Conservation (phyloP, 1,140 invertebrate genomes). For the Pseudomyrmex cubaensis region DNA sequence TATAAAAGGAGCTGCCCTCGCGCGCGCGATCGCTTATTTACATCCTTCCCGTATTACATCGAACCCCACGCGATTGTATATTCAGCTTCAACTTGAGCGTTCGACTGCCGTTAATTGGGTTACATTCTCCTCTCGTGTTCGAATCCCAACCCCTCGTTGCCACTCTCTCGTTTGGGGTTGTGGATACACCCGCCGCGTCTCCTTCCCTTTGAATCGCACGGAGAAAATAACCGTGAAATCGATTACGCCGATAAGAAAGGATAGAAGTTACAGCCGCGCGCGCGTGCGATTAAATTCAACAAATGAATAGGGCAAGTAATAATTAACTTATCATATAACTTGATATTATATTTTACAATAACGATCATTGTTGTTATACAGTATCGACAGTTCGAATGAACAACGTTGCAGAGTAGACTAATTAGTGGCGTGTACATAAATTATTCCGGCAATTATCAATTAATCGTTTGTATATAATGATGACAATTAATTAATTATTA, state of each 20-base stretch:
- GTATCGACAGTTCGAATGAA: conserved; percentile 51
- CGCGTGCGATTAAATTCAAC: conserved; percentile 1
- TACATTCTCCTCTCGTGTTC: conserved; percentile 49
- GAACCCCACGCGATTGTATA: conserved; percentile 12
- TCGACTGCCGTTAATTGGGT: conserved; percentile 68
- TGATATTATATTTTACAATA: conserved; percentile 42
- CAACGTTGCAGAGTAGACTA: conserved; percentile 34
- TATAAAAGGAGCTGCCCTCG: conserved; percentile 6
- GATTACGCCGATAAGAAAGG: neutral
- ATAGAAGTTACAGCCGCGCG: neutral
- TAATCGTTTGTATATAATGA: conserved; percentile 59
- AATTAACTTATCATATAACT: conserved; percentile 44
- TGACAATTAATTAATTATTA: conserved; percentile 60
- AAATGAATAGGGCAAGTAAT: conserved; percentile 36
- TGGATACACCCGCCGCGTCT: neutral
- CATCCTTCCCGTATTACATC: neutral
- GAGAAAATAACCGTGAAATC: neutral
- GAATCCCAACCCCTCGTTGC: neutral
- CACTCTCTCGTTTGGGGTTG: neutral
- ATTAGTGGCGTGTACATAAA: conserved; percentile 52
- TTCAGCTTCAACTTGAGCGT: conserved; percentile 59
- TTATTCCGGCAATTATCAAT: conserved; percentile 59
- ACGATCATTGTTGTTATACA: conserved; percentile 52
- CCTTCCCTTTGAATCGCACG: conserved; percentile 7
- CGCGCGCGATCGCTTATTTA: conserved; percentile 53